phyloP scores from a whole-genome alignment of 2,888 invertebrate genomes.

The Linnaemya tessellans region DNA sequence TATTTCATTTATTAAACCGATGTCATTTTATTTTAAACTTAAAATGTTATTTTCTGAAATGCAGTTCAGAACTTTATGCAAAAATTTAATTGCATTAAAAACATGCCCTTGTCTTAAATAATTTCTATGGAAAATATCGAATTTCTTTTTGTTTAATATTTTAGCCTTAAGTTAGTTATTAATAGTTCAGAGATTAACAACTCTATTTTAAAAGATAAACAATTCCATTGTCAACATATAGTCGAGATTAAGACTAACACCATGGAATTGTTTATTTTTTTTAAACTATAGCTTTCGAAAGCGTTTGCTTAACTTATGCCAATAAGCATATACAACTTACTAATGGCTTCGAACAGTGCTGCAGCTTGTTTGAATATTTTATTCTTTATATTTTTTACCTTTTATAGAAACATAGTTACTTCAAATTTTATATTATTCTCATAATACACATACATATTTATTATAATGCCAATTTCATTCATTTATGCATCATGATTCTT shows the following conservation, averaged over 20 bases:
- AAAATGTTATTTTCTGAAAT: no score
- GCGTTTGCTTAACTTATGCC: conserved; percentile 60
- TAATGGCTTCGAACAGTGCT: conserved; percentile 72
- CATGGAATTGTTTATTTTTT: conserved; percentile 57
- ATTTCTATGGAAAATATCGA: conserved; percentile 28
- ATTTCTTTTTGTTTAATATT: conserved; percentile 34
- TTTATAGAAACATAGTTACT: conserved; percentile 30
- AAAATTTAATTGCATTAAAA: conserved; percentile 1
- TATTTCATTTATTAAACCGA: conserved; percentile 2
- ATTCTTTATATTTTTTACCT: conserved; percentile 13
- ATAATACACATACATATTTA: neutral
- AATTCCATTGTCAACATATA: conserved; percentile 18
- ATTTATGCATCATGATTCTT: conserved; percentile 43
- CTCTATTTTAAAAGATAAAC: conserved; percentile 31
- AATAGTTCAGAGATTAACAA: conserved; percentile 3
- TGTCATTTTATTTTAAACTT: no score
- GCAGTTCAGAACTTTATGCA: no score
- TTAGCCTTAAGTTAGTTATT: conserved; percentile 13
- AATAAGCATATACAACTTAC: conserved; percentile 40
- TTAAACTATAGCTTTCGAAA: conserved; percentile 57
- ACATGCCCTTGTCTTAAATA: conserved; percentile 1
- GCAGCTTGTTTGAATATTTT: conserved; percentile 75
- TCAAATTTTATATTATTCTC: conserved; percentile 10
- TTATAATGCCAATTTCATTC: conserved; percentile 55
- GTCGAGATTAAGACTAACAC: neutral